Percentiles rank a stretch among this genome's conserved stretches.
Evolutionary conservation across 2,888 invertebrate species (phyloP).

Genomic region (Calliopum simillimum): DNA sequence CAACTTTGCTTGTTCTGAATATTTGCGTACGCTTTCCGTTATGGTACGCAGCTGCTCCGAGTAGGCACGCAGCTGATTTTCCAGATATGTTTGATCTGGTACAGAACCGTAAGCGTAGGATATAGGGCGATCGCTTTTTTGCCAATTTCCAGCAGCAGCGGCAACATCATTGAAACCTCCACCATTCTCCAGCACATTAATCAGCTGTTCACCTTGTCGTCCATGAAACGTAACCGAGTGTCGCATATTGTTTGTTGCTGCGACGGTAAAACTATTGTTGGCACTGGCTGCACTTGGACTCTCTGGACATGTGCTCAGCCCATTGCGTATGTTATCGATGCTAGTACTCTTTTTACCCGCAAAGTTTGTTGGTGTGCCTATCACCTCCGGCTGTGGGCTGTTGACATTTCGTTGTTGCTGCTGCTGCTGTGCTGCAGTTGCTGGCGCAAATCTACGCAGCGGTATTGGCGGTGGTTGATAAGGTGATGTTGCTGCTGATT

Average conservation of each 20-base stretch:
- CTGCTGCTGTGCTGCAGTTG: slow-evolving; percentile 44
- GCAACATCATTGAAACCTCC: slow-evolving; percentile 40
- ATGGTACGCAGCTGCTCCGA: slow-evolving; percentile 66
- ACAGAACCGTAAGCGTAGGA: slow-evolving; percentile 64
- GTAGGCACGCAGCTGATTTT: slow-evolving; percentile 66
- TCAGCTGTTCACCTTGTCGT: slow-evolving; percentile 47
- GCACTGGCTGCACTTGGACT: neutral
- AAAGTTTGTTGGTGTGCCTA: slow-evolving; percentile 41
- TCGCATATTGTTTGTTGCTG: slow-evolving; percentile 53
- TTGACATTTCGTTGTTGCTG: slow-evolving; percentile 46
- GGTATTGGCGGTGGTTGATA: slow-evolving; percentile 65
- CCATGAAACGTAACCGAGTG: slow-evolving; percentile 66
- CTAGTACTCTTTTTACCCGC: slow-evolving; percentile 59
- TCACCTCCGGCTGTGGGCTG: slow-evolving; percentile 49
- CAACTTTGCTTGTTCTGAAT: slow-evolving; percentile 66
- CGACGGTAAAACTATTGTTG: neutral
- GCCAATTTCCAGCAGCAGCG: slow-evolving; percentile 40
- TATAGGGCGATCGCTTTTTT: slow-evolving; percentile 58
- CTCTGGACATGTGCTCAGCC: slow-evolving; percentile 31
- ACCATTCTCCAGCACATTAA: slow-evolving; percentile 46
- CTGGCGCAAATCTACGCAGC: slow-evolving; percentile 55
- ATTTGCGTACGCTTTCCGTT: slow-evolving; percentile 67
- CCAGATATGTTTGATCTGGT: slow-evolving; percentile 66
- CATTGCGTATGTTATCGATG: slow-evolving; percentile 57
- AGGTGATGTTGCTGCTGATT: slow-evolving; percentile 42